Evolutionary conservation across 2,113 vertebrate genomes (phyloP), one percentile per base, ranked within the genome.

Genomic region (Dolichallabes microphthalmus): DNA sequence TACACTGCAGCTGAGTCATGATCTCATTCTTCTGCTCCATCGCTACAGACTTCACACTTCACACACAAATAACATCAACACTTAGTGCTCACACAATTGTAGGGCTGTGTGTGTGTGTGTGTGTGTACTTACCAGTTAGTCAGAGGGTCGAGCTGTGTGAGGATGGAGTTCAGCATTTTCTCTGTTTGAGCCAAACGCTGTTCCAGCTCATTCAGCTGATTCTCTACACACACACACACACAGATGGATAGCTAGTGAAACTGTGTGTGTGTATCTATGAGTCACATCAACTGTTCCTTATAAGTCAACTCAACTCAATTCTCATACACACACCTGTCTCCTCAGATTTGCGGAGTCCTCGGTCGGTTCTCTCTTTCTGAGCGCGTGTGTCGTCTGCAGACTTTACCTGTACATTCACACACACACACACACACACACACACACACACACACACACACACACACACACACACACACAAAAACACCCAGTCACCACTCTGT

Each of bases 11-110:
- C 60, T 97, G 97, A 60, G 93, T 94, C 96, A 97, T 96, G 90
- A 98, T 97, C 95, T 98, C 97, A 84, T 96, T 96, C 87, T 96
- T 97, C 93, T 98, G 96, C 45, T 97, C 96, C 91, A 94, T 95
- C 50, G 96, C 97, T 92, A 97, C 94, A 0, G 96, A 94, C 90
- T 95, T 96, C 84, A 97, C 96, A 81, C 97, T 98, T 89, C 32
- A 82, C 80, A 84, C 78, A 58, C 82, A 80, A 5, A 5, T 1
- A 13, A 22, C 7, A 52, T 1, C 15, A 69, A 39, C 63, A 55
- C n/a, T 80, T 45, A 50, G 20, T 39, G 9, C 32, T 45, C 35
- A n/a, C 9, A 63, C 39, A n/a, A 22, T 22, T 45, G 4, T 32
- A 32, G 15, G 14, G 30, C 11, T n/a, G 20, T 73, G 35, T 45